Evolutionary conservation across 2,888 invertebrate genomes (phyloP).

Genomic region (Perizoma flavofasciatum): DNA sequence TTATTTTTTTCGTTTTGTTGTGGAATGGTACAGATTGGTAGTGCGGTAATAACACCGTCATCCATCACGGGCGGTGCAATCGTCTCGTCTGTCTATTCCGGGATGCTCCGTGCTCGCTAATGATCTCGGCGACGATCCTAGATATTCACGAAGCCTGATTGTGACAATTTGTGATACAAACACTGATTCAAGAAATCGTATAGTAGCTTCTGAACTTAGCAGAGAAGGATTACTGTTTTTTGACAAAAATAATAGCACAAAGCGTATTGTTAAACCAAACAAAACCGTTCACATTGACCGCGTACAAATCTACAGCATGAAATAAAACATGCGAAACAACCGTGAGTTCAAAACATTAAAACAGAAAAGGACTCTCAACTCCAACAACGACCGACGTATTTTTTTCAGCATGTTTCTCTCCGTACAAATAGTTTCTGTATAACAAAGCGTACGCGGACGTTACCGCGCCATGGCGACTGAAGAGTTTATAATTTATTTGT

Average conservation of each 20-base stretch:
- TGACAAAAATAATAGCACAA: no score
- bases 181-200: constrained; percentile 42
- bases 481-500: constrained; percentile 82
- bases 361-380: constrained; percentile 23
- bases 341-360: constrained; percentile 23
- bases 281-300: constrained; percentile 1
- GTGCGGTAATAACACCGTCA: constrained; percentile 73
- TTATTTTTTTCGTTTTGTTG: constrained; percentile 54
- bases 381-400: constrained; percentile 19
- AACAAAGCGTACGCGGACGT: constrained; percentile 61
- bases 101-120: constrained; percentile 80
- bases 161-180: constrained; percentile 61
- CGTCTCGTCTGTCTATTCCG: constrained; percentile 81
- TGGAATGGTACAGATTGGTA: constrained; percentile 54
- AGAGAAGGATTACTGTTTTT: no score
- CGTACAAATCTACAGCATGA: constrained; percentile 10
- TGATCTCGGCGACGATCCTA: constrained; percentile 61
- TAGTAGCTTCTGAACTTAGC: no score
- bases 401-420: constrained; percentile 38
- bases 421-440: constrained; percentile 52
- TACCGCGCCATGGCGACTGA: constrained; percentile 55
- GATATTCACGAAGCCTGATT: constrained; percentile 70
- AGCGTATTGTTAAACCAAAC: no score
- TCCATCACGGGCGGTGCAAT: constrained; percentile 79
- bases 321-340: constrained; percentile 18